These are phyloP conservation scores for Brachionus rotundiformis DNA, from an alignment of 1,140 invertebrate genomes.

Conservation along the genomic window DNA sequence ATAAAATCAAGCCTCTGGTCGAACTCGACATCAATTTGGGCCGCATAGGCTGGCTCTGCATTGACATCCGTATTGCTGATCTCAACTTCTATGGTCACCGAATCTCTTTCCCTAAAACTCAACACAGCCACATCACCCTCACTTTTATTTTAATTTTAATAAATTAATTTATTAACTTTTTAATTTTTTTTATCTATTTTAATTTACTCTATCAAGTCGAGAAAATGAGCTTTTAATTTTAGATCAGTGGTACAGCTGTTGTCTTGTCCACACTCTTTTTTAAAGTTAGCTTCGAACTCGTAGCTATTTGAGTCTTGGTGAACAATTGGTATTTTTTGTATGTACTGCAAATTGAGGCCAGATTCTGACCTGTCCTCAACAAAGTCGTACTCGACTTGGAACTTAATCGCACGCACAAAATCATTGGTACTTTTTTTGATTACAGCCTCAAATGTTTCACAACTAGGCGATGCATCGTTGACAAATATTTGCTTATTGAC, in stretches of 20 bases:
- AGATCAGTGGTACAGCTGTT: constrained; percentile 35
- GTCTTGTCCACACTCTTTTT: constrained; percentile 47
- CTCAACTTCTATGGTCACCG: constrained; percentile 1
- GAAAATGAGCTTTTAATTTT: constrained; percentile 11
- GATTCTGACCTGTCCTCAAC: neutral
- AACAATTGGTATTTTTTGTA: constrained; percentile 37
- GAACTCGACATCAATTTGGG: constrained; percentile 33
- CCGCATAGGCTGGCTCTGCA: constrained; percentile 38
- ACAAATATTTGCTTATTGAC: neutral
- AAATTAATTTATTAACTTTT: no score
- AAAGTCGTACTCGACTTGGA: constrained; percentile 5
- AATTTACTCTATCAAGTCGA: constrained; percentile 12
- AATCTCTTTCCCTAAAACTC: constrained; percentile 50
- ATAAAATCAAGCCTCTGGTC: constrained; percentile 47
- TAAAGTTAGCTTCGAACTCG: constrained; percentile 48
- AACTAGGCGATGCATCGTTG: neutral
- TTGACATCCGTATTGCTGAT: neutral
- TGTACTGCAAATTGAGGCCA: neutral
- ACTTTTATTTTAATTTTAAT: neutral
- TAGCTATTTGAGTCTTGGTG: neutral
- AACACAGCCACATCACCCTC: constrained; percentile 9
- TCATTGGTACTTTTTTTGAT: constrained; percentile 48
- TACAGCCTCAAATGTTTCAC: neutral
- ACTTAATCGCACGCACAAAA: constrained; percentile 41
- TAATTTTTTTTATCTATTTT: no score